Base-by-base conservation (phyloP, 1,140 invertebrate species). In the Polypedilum pembai region DNA sequence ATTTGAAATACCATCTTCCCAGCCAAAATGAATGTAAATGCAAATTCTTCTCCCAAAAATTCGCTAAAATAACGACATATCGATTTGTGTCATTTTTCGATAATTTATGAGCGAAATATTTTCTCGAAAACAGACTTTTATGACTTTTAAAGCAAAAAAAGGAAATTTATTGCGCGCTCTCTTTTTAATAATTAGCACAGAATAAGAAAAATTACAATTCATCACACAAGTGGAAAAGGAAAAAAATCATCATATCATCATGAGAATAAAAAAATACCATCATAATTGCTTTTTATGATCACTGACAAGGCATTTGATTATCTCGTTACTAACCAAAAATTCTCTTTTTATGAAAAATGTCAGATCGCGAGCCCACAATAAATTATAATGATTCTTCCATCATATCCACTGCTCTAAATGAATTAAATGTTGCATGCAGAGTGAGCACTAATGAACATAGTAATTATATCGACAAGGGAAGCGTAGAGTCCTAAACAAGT, bases 381-480 rank as follows among this genome's bases (percentile, higher is more conserved):
- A 69, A 69, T 69, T 20, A 69, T 20, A 20, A 21, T 69, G 17
- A 7, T 18, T 69, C 20, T 2, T 69, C 17, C 17, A 69, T 69
- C 18, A 20, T 18, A 69, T 69, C 12, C 1, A 8, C 65, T 18
- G 18, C 65, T 18, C 8, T 69, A 69, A 69, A 20, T 21, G 20
- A 69, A 69, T 69, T 69, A 20, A 69, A 69, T 69, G 65, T 69
- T 69, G 65, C 65, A 56, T 56, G 65, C n/a, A 69, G 8, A 69
- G 65, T 69, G 65, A 69, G 17, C 65, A 69, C 65, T 69, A 69
- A 69, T 69, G 65, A 69, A 21, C 20, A 69, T 69, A 18, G 17
- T 69, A 69, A 69, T 69, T 69, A 69, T 69, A 56, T 56, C 12
- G n/a, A 15, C 15, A 56, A 56, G 45, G 45, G 45, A 56, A 56